Base-by-base conservation (phyloP, 2,888 invertebrate species). In the Arctia plantaginis region DNA sequence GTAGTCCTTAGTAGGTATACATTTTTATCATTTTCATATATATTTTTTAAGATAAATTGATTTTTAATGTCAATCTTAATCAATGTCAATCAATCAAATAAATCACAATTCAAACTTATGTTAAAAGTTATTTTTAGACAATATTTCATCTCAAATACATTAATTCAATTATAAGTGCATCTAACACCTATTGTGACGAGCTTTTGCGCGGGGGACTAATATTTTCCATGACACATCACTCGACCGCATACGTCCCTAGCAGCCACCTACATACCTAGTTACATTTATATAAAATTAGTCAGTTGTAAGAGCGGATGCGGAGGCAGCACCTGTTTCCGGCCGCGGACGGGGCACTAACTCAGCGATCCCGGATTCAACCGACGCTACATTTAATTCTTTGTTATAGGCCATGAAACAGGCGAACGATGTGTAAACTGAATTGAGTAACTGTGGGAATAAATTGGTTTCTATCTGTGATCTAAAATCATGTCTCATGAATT, bases 311-410 rank as follows among this genome's bases (percentile, higher is more conserved):
- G 88, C 88, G 87, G 85, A 80, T 82, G 83, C 84, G 82, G 86
- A 85, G 86, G 87, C 85, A 88, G 89, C 93, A 92, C 92, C 92
- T 92, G 92, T 87, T 92, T 93, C 93, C 93, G 93, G 91, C 88
- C 88, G 88, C 91, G 90, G 91, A 85, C 89, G 89, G 88, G 81
- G 89, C 88, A 91, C 92, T 91, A 92, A 91, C 92, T 92, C 93
- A 93, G 92, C 92, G 90, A 91, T 91, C 89, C 90, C 90, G 90
- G 89, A 90, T 89, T 89, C 90, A 80, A 85, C 86, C 88, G 85
- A 90, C 90, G 90, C 89, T 91, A 92, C 92, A 92, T 93, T 93
- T 93, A 92, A 92, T 92, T 93, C 92, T 89, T 82, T 84, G 84
- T 84, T 80, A 79, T 80, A 84, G 85, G 87, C 86, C 87, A 87